Evolutionary conservation across 2,797 vertebrate species (phyloP).

Genomic region (Brachyalestes nurse): DNA sequence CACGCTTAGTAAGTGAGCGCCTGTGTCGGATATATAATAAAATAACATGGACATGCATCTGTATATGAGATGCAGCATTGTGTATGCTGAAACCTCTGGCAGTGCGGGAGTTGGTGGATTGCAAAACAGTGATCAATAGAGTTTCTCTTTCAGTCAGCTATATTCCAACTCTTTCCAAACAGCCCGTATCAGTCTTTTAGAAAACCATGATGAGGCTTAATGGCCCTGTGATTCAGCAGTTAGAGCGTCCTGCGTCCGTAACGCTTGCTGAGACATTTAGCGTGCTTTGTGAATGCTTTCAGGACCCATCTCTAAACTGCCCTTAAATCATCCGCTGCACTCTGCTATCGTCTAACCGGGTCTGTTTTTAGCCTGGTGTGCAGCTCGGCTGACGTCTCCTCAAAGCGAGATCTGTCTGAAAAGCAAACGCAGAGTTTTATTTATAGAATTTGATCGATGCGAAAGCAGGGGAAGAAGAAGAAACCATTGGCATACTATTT

Average conservation of each 20-base stretch:
- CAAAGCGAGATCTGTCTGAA: constrained; percentile 33
- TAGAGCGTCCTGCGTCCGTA: not conserved
- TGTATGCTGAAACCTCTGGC: not conserved
- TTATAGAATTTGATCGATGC: constrained; percentile 39
- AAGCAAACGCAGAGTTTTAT: constrained; percentile 36
- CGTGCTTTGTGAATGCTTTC: constrained; percentile 16
- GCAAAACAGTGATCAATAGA: not conserved
- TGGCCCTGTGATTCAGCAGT: constrained; percentile 27
- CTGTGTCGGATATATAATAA: too few species aligned
- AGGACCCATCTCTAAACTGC: not conserved
- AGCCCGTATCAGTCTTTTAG: constrained; percentile 21
- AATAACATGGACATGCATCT: not conserved
- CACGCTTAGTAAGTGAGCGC: too few species aligned
- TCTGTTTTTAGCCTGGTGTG: constrained; percentile 55
- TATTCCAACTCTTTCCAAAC: not conserved
- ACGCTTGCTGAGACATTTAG: not conserved
- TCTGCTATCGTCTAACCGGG: constrained; percentile 7
- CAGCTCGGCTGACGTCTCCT: constrained; percentile 37
- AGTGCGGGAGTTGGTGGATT: not conserved
- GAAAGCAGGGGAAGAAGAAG: not conserved
- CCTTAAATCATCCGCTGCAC: constrained; percentile 26
- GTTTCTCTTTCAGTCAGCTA: not conserved
- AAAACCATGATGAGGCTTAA: not conserved
- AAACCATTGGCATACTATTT: constrained; percentile 23
- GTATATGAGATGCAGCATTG: not conserved